phyloP scores from a whole-genome alignment of 2,888 invertebrate genomes.

The Cryptophagus acutangulus region DNA sequence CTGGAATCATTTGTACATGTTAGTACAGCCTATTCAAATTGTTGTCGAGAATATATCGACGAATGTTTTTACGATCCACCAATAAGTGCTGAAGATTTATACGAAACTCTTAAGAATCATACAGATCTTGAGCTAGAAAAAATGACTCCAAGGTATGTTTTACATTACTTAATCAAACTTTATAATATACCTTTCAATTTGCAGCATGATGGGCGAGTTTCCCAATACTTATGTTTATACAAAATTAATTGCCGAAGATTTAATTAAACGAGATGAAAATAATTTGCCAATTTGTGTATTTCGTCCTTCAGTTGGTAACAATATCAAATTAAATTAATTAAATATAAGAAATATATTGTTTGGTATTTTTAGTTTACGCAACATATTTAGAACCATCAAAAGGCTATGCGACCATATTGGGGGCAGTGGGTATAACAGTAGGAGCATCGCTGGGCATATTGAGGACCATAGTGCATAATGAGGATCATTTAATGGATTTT shows the following conservation, averaged over 20 bases:
- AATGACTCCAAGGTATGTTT: background rate
- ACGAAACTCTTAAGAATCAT: background rate
- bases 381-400: background rate
- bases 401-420: background rate
- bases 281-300: background rate
- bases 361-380: background rate
- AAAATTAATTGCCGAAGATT: background rate
- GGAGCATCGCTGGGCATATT: no score
- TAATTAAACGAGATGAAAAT: background rate
- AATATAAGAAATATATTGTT: background rate
- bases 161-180: background rate
- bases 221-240: conserved; percentile 1
- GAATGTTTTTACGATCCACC: conserved; percentile 9
- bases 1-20: conserved; percentile 8
- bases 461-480: no score
- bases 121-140: background rate
- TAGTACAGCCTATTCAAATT: conserved; percentile 10
- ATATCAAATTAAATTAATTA: background rate
- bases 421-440: background rate
- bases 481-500: background rate
- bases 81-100: conserved; percentile 3
- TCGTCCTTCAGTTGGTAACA: background rate
- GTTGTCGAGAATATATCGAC: conserved; percentile 1
- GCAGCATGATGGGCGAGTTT: background rate
- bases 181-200: background rate